These are phyloP conservation scores for Trichonephila clavata DNA, from an alignment of 1,140 invertebrate genomes.

Conservation along the genomic window DNA sequence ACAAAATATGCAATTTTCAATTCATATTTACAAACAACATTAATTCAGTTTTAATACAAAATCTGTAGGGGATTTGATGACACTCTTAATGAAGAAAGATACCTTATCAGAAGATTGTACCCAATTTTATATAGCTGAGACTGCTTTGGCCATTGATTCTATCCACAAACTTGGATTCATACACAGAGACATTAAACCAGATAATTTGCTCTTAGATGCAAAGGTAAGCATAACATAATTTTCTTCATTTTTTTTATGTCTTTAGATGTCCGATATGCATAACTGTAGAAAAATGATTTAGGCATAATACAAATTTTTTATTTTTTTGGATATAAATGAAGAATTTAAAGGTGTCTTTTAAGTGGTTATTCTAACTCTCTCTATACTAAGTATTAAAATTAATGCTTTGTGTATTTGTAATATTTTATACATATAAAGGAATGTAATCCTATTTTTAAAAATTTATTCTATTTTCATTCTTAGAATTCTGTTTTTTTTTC, in stretches of 20 bases:
- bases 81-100: constrained; percentile 99
- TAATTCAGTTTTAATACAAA: neutral
- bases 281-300: neutral
- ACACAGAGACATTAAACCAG: constrained; percentile 99
- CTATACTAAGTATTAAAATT: no score
- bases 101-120: constrained; percentile 99
- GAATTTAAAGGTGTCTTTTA: no score
- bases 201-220: constrained; percentile 98
- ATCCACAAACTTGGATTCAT: constrained; percentile 99
- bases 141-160: constrained; percentile 98
- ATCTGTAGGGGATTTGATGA: constrained; percentile 96
- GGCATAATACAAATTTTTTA: no score
- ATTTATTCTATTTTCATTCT: no score
- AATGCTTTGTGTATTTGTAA: no score
- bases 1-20: neutral
- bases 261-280: neutral
- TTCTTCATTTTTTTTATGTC: neutral
- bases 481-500: no score
- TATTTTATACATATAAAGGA: no score
- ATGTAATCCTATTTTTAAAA: no score
- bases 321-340: no score
- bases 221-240: constrained; percentile 82
- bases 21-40: constrained; percentile 57
- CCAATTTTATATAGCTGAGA: constrained; percentile 99
- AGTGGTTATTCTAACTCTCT: no score